phyloP scores from a whole-genome alignment of 1,140 invertebrate species.

The Mercenaria mercenaria region DNA sequence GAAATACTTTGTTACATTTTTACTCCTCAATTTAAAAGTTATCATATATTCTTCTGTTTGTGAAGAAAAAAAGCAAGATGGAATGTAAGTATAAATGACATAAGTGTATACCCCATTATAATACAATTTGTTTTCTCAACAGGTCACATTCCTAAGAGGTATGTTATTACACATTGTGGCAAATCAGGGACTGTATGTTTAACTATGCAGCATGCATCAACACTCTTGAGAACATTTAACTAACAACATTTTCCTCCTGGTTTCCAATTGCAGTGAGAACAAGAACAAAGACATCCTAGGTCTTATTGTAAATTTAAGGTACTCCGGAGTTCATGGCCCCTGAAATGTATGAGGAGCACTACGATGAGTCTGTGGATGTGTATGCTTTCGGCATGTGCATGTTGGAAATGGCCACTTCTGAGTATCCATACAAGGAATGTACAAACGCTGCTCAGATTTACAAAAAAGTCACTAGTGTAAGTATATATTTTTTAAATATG shows the following conservation, averaged over 20 bases:
- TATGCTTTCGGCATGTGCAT: conserved; percentile 99
- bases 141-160: background rate
- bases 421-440: conserved; percentile 99
- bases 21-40: background rate
- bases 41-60: background rate
- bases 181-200: conserved; percentile 40
- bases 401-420: conserved; percentile 99
- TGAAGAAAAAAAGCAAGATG: background rate
- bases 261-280: conserved; percentile 79
- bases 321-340: conserved; percentile 99
- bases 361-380: conserved; percentile 99
- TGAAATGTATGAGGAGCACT: conserved; percentile 99
- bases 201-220: conserved; percentile 20
- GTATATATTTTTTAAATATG: conserved; percentile 78
- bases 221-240: conserved; percentile 45
- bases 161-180: background rate
- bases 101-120: background rate
- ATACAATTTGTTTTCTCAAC: background rate
- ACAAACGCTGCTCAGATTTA: conserved; percentile 99
- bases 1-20: no score
- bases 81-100: conserved; percentile 11
- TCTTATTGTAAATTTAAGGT: conserved; percentile 87
- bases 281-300: conserved; percentile 78
- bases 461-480: conserved; percentile 98
- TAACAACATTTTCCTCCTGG: conserved; percentile 76